These are phyloP conservation scores for Dendrolimus houi DNA, from an alignment of 2,888 invertebrate genomes.

Conservation along the genomic window DNA sequence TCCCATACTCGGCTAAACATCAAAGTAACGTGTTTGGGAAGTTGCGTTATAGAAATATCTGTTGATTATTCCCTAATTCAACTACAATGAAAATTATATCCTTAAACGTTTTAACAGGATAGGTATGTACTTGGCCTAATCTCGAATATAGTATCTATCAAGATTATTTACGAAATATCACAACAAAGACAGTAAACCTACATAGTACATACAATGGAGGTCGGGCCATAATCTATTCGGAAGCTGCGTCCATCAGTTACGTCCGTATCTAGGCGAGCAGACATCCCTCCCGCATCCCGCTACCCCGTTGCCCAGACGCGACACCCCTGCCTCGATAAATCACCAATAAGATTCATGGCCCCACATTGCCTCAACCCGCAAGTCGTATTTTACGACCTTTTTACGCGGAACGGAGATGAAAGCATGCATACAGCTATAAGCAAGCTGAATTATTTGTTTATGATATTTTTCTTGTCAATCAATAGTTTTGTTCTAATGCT, in stretches of 20 bases:
- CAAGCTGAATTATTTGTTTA: neutral
- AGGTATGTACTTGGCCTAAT: too few relatives aligned
- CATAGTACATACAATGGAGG: constrained; percentile 5
- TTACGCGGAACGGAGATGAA: constrained; percentile 17
- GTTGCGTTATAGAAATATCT: too few relatives aligned
- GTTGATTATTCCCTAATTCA: too few relatives aligned
- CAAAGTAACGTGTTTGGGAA: too few relatives aligned
- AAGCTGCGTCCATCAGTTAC: constrained; percentile 14
- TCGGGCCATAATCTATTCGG: constrained; percentile 10
- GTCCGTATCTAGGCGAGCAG: neutral
- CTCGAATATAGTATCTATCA: too few relatives aligned
- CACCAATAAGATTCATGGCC: constrained; percentile 50
- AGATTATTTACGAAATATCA: too few relatives aligned
- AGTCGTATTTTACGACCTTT: constrained; percentile 20
- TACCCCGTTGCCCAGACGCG: constrained; percentile 6
- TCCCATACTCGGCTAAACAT: too few relatives aligned
- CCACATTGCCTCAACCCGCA: constrained; percentile 32
- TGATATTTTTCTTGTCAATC: neutral
- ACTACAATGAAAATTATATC: too few relatives aligned
- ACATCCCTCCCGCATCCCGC: neutral
- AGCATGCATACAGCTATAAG: constrained; percentile 1
- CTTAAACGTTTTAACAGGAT: too few relatives aligned
- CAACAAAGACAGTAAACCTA: neutral
- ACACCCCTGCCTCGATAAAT: constrained; percentile 29
- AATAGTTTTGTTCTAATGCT: too few relatives aligned